Percentiles rank a stretch among this genome's conserved stretches.
These are phyloP conservation scores for Phengaris arion DNA, from an alignment of 2,888 invertebrate species.

Conservation along the genomic window DNA sequence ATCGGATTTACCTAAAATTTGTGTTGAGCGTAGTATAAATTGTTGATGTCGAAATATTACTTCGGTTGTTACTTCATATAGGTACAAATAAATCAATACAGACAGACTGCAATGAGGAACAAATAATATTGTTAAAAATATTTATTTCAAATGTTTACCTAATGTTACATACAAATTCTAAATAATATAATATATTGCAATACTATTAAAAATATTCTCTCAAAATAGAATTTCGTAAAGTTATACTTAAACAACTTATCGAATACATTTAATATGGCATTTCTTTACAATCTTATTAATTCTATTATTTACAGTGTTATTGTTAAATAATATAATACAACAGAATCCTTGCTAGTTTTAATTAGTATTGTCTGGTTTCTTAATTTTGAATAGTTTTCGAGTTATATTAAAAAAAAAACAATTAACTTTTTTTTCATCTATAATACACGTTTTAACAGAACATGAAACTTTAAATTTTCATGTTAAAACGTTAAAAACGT, in stretches of 20 bases:
- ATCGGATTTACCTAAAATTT: no score
- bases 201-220: neutral
- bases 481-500: no score
- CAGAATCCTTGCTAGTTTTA: neutral
- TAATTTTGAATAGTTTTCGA: no score
- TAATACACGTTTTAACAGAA: no score
- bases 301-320: slow-evolving; percentile 49
- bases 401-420: no score
- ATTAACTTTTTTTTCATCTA: no score
- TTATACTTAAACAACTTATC: slow-evolving; percentile 30
- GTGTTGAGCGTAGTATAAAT: no score
- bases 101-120: neutral
- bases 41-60: no score
- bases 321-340: slow-evolving; percentile 50
- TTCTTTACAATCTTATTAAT: slow-evolving; percentile 47
- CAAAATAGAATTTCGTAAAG: slow-evolving; percentile 26
- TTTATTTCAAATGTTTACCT: slow-evolving; percentile 20
- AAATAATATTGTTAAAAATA: slow-evolving; percentile 6
- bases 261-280: slow-evolving; percentile 73
- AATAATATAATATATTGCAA: slow-evolving; percentile 7
- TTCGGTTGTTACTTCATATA: no score
- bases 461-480: no score
- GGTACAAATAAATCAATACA: no score
- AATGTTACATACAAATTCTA: slow-evolving; percentile 12
- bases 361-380: neutral